phyloP scores from a whole-genome alignment of 2,888 invertebrate genomes.

The Camptogramma bilineatum region DNA sequence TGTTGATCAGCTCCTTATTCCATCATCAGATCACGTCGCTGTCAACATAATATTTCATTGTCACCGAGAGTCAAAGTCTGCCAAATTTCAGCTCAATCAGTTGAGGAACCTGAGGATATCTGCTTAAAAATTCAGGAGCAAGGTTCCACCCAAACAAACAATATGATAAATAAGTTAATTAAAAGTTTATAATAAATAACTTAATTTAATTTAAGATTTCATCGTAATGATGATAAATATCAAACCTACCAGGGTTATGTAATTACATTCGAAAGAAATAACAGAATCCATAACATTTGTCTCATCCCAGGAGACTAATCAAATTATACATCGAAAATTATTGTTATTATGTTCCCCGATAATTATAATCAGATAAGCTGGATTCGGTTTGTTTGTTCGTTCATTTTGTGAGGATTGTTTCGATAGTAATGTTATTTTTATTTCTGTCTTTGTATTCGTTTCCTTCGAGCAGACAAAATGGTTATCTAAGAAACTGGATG shows the following conservation, averaged over 20 bases:
- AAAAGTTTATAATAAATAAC: too few relatives aligned
- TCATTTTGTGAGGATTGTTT: slow-evolving; percentile 43
- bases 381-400: slow-evolving; percentile 55
- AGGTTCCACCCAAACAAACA: too few relatives aligned
- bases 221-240: slow-evolving; percentile 20
- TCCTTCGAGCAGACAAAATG: background rate
- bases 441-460: background rate
- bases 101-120: too few relatives aligned
- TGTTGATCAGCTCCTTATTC: too few relatives aligned
- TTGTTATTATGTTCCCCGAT: slow-evolving; percentile 45
- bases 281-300: slow-evolving; percentile 43
- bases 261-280: slow-evolving; percentile 27
- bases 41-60: too few relatives aligned
- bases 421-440: slow-evolving; percentile 20
- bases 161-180: too few relatives aligned
- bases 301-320: slow-evolving; percentile 49
- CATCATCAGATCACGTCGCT: too few relatives aligned
- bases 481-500: background rate
- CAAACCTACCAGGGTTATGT: slow-evolving; percentile 32
- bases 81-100: too few relatives aligned
- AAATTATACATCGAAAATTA: slow-evolving; percentile 51
- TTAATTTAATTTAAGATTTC: slow-evolving; percentile 17
- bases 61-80: too few relatives aligned
- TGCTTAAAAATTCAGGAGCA: too few relatives aligned
- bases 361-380: slow-evolving; percentile 54